Evolutionary conservation across 2,113 vertebrate genomes (phyloP), one percentile per base, ranked within the genome.

Genomic region (Synodontis membranacea): DNA sequence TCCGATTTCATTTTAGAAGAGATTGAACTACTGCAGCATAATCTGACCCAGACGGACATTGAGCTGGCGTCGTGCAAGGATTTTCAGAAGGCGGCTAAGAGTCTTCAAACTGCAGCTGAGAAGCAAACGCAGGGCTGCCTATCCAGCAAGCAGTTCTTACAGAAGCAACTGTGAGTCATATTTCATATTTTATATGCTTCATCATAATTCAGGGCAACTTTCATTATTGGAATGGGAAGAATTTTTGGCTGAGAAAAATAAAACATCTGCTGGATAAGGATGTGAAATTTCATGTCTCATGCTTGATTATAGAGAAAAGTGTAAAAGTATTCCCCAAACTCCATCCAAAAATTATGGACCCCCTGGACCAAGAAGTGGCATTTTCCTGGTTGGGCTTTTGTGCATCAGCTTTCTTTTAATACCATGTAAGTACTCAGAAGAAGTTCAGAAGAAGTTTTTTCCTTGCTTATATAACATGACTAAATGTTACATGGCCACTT

Each of bases 111-210:
- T 39, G 93, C 92, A 1, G 93, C 93, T 1, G 88, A 94, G 90
- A 91, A 78, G 52, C 78, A 91, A 80, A 90, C 28, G 46, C 86
- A 62, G 34, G 90, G 58, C 88, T 94, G 93, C 34, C 23, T 92
- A 83, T 87, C 88, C 83, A 74, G 19, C 1, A 68, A 86, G 87
- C 84, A 90, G 89, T 90, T 89, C 80, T 60, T 93, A 86, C 44
- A 94, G 66, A 94, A 90, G 68, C 91, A 94, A 88, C 91, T 95
- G 94, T 95, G 88, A 95, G 94, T 91, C 42, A 50, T 72, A 37
- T 84, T 39, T 84, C 28, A 66, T 34, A 34, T 28, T 37, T 31
- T 9, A 42, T 50, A 66, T 46, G 5, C 23, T 42, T 79, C 52
- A 23, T 25, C 28, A 50, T 54, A 10, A 84, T 80, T 31, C 15